These are phyloP conservation scores for Catharus minimus DNA, from an alignment of 2,113 vertebrate genomes.

Conservation along the genomic window DNA sequence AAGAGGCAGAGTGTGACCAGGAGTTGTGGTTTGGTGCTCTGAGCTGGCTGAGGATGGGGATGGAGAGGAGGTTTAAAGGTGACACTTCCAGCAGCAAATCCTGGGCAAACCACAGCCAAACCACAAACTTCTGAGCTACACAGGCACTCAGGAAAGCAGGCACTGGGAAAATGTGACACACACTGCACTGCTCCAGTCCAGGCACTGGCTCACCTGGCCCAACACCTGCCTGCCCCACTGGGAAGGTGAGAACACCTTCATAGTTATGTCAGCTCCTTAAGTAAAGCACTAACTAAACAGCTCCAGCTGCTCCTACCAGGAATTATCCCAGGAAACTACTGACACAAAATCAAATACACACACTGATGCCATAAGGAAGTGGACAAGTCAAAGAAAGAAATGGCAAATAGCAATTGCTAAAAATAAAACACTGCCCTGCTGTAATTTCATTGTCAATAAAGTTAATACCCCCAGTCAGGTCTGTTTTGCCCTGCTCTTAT, in stretches of 20 bases:
- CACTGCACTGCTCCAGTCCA: not conserved
- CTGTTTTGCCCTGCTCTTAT: not conserved
- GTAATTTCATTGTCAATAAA: not conserved
- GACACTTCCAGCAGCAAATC: not conserved
- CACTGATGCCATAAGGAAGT: not conserved
- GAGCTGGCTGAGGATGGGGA: not conserved
- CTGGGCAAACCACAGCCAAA: not conserved
- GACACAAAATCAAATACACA: not conserved
- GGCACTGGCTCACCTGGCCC: not conserved
- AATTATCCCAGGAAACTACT: not conserved
- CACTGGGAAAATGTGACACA: not conserved
- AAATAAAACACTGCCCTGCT: not conserved
- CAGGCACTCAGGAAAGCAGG: not conserved
- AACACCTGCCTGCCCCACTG: not conserved
- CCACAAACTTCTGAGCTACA: not conserved
- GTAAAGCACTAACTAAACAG: accelerated
- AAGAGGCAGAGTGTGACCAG: not conserved
- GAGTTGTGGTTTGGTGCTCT: not conserved
- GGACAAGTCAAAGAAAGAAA: not conserved
- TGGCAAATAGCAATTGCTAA: not conserved
- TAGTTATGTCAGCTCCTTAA: accelerated
- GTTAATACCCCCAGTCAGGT: accelerated
- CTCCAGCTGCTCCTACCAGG: not conserved
- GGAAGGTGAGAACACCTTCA: not conserved
- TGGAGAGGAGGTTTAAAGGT: not conserved